These are phyloP conservation scores for Oenanthe oenanthe DNA, from an alignment of 2,113 vertebrate species.

Conservation along the genomic window DNA sequence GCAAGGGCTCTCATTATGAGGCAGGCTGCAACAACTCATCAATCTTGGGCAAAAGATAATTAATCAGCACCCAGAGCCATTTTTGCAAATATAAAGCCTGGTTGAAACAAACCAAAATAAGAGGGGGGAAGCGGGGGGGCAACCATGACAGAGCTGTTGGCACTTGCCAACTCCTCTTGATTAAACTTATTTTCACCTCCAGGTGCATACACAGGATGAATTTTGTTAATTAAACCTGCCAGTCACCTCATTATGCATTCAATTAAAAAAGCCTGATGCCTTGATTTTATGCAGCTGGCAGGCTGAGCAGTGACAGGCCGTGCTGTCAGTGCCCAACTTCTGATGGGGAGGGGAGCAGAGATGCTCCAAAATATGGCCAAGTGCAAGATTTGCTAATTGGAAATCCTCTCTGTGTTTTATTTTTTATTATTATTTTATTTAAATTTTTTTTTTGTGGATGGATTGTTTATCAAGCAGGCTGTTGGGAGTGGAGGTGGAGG, in stretches of 20 bases:
- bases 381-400: conserved; percentile 38
- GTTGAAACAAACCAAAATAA: conserved; percentile 36
- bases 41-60: conserved; percentile 46
- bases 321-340: not conserved
- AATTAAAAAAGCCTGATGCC: conserved; percentile 42
- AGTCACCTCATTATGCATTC: conserved; percentile 67
- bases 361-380: conserved; percentile 12
- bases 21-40: conserved; percentile 33
- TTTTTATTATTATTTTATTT: not conserved
- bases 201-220: conserved; percentile 58
- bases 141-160: conserved; percentile 24
- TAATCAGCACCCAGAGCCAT: conserved; percentile 58
- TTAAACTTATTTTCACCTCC: conserved; percentile 73
- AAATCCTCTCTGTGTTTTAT: not conserved
- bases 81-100: conserved; percentile 42
- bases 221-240: conserved; percentile 75
- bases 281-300: conserved; percentile 57
- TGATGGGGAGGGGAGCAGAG: not conserved
- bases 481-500: not conserved
- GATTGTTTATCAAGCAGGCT: not conserved
- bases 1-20: not conserved
- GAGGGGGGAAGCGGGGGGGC: not conserved
- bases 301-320: conserved; percentile 27
- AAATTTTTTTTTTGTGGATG: not conserved
- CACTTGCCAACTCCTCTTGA: conserved; percentile 66